Evolutionary conservation across 2,888 invertebrate genomes (phyloP).

Genomic region (Antitype chi): DNA sequence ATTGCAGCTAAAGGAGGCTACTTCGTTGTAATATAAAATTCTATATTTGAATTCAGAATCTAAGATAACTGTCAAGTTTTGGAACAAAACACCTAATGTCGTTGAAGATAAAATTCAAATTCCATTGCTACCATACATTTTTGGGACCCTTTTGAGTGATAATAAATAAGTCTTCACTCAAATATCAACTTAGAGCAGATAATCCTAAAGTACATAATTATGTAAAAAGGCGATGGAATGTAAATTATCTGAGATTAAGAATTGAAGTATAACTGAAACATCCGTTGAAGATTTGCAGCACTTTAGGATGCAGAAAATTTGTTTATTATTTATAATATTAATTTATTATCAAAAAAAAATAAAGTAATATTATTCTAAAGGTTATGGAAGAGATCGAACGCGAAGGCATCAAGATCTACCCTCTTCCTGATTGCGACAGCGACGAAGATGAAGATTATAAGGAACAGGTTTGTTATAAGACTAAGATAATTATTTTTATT

Average conservation of each 20-base stretch:
- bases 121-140: background rate
- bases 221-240: background rate
- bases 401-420: constrained; percentile 98
- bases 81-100: no score
- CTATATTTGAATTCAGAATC: no score
- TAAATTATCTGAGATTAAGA: background rate
- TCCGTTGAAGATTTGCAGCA: background rate
- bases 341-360: no score
- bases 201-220: background rate
- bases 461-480: constrained; percentile 92
- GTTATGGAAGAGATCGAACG: constrained; percentile 97
- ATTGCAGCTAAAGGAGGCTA: background rate
- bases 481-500: background rate
- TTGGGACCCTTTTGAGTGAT: background rate
- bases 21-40: no score
- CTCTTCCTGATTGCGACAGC: constrained; percentile 98
- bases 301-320: background rate
- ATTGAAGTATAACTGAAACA: background rate
- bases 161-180: no score
- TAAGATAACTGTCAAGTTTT: no score
- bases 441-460: constrained; percentile 99
- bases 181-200: background rate
- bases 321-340: no score
- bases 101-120: background rate
- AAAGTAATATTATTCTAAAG: constrained; percentile 76